Base-by-base conservation (phyloP, 2,888 invertebrate genomes). In the Cataglyphis rosenhaueri region DNA sequence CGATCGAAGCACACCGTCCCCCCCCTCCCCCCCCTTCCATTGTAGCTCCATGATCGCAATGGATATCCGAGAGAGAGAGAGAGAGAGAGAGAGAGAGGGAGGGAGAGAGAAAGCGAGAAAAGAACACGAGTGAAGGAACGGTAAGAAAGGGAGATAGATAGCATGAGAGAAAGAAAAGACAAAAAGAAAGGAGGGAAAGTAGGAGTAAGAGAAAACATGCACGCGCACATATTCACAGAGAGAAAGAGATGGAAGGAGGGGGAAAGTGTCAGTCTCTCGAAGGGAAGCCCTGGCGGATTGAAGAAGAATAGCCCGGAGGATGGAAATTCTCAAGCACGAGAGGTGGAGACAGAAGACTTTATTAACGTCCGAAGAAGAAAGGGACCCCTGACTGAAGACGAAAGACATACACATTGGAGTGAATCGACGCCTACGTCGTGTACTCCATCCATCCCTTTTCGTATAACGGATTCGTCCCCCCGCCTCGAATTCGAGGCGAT, bases 41-140 rank as follows among this genome's bases (percentile, higher is more conserved):
- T 91, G 90, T 92, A 92, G 90, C 92, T 92, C 92, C 92, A 90
- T 86, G 92, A 91, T 92, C 90, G 90, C 91, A 90, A 89, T 91
- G 90, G 89, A 92, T 91, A 87, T 88, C 84, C 83, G 59, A 29
- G 75, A 62, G 73, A 71, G 79, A 62, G 32, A 32, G 32, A 32
- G 32, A 32, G 79, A 85, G 73, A 79, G 83, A 86, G 87, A 44
- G 9, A 41, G 18, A 55, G 35, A 84, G 83, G n/a, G 21, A 21
- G 21, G 21, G 21, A 21, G 21, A 0, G 21, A 21, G 21, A 0
- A 0, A 44, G 44, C 15, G 48, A 48, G n/a, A 52, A n/a, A n/a
- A 0, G 48, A 86, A 87, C 10, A 25, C n/a, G 18, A 21, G 73
- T 48, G 75, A 81, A 62, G 29, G 52, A 86, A 59, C 38, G 71